Evolutionary conservation across 1,140 invertebrate genomes (phyloP).

Genomic region (Drosophila tristis): DNA sequence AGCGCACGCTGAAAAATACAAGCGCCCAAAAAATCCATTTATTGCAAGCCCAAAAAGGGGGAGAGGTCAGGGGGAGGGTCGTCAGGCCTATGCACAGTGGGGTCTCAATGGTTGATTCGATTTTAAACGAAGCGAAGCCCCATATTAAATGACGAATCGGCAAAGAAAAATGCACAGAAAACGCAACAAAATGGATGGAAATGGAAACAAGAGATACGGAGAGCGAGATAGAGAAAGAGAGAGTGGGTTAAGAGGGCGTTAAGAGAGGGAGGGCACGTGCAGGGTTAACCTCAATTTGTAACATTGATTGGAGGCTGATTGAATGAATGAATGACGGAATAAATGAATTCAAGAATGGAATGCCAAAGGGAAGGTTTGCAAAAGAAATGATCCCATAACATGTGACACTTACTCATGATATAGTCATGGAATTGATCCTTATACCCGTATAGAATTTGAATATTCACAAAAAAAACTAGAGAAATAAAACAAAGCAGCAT

Average conservation of each 20-base stretch:
- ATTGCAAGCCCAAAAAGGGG: constrained; percentile 11
- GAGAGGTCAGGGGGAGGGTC: not conserved
- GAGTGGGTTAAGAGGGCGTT: too few species aligned
- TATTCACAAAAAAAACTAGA: too few species aligned
- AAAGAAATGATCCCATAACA: not conserved
- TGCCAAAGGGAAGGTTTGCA: not conserved
- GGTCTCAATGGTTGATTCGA: constrained; percentile 29
- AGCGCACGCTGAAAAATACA: constrained; percentile 33
- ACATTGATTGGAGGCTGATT: constrained; percentile 41
- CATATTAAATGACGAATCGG: constrained; percentile 57
- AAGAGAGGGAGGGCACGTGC: not conserved
- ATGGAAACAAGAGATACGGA: not conserved
- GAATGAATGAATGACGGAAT: constrained; percentile 52
- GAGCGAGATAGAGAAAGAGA: not conserved
- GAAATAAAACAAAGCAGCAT: too few species aligned
- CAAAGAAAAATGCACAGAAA: constrained; percentile 41
- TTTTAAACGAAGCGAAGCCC: constrained; percentile 41
- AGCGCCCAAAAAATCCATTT: constrained; percentile 18
- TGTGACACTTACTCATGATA: not conserved
- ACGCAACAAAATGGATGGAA: constrained; percentile 9
- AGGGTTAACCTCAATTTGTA: constrained; percentile 32
- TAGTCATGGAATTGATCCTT: too few species aligned
- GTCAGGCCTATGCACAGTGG: not conserved
- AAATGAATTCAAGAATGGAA: not conserved
- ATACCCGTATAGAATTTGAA: not conserved